phyloP scores from a whole-genome alignment of 1,140 invertebrate species.

The Periplaneta americana region DNA sequence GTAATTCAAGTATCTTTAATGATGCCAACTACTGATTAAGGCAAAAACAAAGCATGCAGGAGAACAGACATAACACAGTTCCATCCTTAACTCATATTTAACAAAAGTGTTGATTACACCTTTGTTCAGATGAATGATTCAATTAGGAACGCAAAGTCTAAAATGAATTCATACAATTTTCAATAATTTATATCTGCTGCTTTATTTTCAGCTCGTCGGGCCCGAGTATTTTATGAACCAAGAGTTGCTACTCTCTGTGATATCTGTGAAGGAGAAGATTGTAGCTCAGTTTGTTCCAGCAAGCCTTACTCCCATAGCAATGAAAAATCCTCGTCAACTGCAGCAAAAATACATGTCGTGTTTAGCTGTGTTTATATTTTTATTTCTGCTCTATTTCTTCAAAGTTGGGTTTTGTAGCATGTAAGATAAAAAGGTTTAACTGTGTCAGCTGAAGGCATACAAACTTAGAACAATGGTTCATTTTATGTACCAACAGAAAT shows the following conservation, averaged over 20 bases:
- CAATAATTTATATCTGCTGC: not conserved
- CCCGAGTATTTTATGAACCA: slow-evolving; percentile 72
- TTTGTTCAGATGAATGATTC: too few species aligned
- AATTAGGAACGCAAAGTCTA: too few species aligned
- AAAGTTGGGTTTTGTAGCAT: not conserved
- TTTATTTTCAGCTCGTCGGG: slow-evolving; percentile 51
- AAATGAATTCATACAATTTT: too few species aligned
- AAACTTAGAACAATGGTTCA: not conserved
- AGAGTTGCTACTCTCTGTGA: slow-evolving; percentile 63
- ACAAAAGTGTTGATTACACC: too few species aligned
- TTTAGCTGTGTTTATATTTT: not conserved
- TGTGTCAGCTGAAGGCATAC: not conserved
- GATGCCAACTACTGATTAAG: too few species aligned
- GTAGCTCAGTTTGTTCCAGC: slow-evolving; percentile 28
- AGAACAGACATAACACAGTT: too few species aligned
- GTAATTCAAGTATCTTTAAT: too few species aligned
- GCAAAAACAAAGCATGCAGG: too few species aligned
- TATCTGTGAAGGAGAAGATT: slow-evolving; percentile 69
- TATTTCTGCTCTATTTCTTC: not conserved
- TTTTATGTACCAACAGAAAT: not conserved
- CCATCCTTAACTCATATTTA: too few species aligned
- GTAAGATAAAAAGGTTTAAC: not conserved
- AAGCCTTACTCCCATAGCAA: slow-evolving; percentile 9
- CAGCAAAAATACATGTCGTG: not conserved
- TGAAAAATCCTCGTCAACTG: not conserved